Base-by-base conservation (phyloP, 2,888 invertebrate species). In the Sisyra nigra region DNA sequence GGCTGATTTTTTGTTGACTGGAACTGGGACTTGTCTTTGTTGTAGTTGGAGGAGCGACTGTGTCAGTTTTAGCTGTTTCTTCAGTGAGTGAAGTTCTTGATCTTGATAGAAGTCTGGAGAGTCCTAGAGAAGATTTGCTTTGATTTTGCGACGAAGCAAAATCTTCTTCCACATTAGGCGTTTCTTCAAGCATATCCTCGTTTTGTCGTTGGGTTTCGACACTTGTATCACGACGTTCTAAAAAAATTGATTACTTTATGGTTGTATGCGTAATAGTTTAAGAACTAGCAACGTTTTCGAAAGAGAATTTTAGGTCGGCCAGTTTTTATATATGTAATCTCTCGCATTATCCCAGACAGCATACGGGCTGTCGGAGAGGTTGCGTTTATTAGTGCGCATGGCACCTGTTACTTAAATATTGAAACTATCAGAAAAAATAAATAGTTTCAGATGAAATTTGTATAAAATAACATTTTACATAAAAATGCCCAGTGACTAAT, bases 81-180 rank as follows among this genome's bases (percentile, higher is more conserved):
- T 62, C 63, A 42, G 59, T 58, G 44, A 74, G 55, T 2, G 72
- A 72, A 3, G 69, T 68, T 24, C 71, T 59, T 13, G 72, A 72
- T 42, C 71, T 62, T 40, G 72, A 73, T 7, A 72, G 52, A 18
- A 72, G 58, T 18, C 69, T 65, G 43, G 70, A 67, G 19, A 72
- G 53, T 3, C 62, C 67, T 9, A 69, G 52, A 3, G 69, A 63
- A 2, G 68, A 67, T 10, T 65, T 58, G 47, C 55, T 54, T 11
- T 57, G 58, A 13, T 55, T 48, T 17, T 51, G 46, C 6, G 51
- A 44, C 30, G 54, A 47, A n/a, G 24, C 15, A 37, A 66, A 65
- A 41, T 68, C 68, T 38, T 67, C 67, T 17, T 63, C 55, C 3
- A 61, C 64, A 3, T 65, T 61, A 48, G 63, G 63, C 13, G 61